Evolutionary conservation across 2,888 invertebrate species (phyloP).

Genomic region (Schizotus pectinicornis): DNA sequence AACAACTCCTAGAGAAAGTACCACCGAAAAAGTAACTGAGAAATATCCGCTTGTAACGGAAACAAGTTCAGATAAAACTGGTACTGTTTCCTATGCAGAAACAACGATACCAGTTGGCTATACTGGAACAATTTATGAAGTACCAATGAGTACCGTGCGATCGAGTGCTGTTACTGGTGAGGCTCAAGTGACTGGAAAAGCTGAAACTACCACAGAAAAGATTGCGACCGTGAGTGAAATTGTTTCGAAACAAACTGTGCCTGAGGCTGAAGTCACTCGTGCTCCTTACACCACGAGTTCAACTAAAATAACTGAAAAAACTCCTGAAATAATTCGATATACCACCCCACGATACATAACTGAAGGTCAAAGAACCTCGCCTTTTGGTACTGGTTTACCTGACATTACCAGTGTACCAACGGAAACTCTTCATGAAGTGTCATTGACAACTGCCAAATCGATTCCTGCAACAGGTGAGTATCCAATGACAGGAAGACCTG

Average conservation of each 20-base stretch:
- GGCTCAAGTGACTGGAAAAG: conserved; percentile 1
- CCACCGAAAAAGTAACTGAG: not conserved
- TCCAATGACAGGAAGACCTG: conserved; percentile 21
- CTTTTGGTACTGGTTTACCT: conserved; percentile 27
- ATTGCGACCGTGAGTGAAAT: not conserved
- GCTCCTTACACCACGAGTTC: not conserved
- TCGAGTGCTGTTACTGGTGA: not conserved
- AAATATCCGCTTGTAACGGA: conserved; percentile 44
- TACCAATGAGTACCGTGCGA: not conserved
- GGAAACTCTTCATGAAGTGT: no score
- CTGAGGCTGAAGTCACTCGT: not conserved
- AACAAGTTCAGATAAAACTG: no score
- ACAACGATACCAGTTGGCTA: not conserved
- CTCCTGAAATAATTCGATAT: no score
- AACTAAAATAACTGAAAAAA: not conserved
- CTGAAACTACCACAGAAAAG: not conserved
- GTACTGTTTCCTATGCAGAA: no score
- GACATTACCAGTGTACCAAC: conserved; percentile 36
- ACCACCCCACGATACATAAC: no score
- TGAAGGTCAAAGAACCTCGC: no score
- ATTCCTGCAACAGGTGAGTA: not conserved
- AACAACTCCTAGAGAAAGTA: not conserved
- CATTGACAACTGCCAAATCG: no score
- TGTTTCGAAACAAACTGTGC: not conserved
- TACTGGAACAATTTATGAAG: not conserved